These are phyloP conservation scores for Cyrtodaria siliqua DNA, from an alignment of 2,888 invertebrate species.

Conservation along the genomic window DNA sequence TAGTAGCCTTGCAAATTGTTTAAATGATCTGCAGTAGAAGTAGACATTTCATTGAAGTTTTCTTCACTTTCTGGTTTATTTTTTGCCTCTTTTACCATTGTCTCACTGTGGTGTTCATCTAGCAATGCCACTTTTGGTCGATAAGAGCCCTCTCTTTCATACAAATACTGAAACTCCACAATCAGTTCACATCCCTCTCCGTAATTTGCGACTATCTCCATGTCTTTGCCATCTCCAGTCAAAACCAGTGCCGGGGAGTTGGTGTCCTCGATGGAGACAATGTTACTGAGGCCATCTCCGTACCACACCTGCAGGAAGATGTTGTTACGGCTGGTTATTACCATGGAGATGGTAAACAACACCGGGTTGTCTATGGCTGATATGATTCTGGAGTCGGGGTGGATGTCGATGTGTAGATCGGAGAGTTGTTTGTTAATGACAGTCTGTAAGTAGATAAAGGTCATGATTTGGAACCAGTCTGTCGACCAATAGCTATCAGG, in stretches of 20 bases:
- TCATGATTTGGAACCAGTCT: too few species aligned
- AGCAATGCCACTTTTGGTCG: constrained; percentile 57
- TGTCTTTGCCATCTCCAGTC: constrained; percentile 60
- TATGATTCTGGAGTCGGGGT: constrained; percentile 42
- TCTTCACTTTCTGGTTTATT: too few species aligned
- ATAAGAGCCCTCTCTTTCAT: constrained; percentile 66
- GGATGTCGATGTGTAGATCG: constrained; percentile 58
- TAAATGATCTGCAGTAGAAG: too few species aligned
- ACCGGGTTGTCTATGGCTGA: constrained; percentile 53
- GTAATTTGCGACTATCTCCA: constrained; percentile 75
- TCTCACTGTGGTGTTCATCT: constrained; percentile 18
- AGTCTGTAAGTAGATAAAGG: too few species aligned
- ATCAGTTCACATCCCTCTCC: constrained; percentile 74
- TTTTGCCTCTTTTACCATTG: constrained; percentile 21
- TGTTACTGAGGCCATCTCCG: constrained; percentile 67
- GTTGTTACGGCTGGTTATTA: constrained; percentile 72
- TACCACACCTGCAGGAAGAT: constrained; percentile 71
- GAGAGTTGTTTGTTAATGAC: constrained; percentile 59
- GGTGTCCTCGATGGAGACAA: constrained; percentile 68
- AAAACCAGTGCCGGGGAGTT: constrained; percentile 62
- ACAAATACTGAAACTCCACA: constrained; percentile 72
- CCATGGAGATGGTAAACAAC: constrained; percentile 68
- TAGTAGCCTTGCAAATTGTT: too few species aligned
- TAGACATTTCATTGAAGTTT: too few species aligned
- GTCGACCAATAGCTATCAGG: too few species aligned